Percentiles rank a stretch among this genome's conserved stretches.
phyloP scores from a whole-genome alignment of 1,140 invertebrate genomes.

The Ceratosolen solmsi region DNA sequence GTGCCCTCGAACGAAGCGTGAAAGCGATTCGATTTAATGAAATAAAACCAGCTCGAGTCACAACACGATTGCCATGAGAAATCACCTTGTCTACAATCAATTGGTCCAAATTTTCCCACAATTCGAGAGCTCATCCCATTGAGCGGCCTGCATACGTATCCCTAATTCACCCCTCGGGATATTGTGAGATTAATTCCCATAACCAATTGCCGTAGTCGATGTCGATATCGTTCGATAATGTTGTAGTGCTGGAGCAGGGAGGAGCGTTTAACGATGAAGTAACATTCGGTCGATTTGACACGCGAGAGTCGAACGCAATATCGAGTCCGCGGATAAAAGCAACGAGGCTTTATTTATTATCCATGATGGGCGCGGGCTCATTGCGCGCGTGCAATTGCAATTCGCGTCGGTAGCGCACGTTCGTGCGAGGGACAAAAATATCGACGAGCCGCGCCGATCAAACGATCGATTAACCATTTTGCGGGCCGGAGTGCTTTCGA shows the following conservation, averaged over 20 bases:
- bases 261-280: conserved; percentile 12
- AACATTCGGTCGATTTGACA: conserved; percentile 20
- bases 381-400: neutral
- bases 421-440: neutral
- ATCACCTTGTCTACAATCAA: conserved; percentile 36
- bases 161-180: conserved; percentile 31
- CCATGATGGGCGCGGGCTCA: conserved; percentile 19
- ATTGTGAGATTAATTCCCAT: conserved; percentile 62
- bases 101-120: conserved; percentile 44
- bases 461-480: conserved; percentile 21
- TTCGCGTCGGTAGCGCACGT: neutral
- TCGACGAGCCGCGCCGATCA: neutral
- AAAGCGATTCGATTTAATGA: neutral
- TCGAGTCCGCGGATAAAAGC: neutral
- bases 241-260: neutral
- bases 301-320: neutral
- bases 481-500: neutral
- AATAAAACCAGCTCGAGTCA: conserved; percentile 9
- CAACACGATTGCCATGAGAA: conserved; percentile 36
- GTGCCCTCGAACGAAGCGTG: neutral
- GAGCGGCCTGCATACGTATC: neutral
- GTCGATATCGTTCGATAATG: conserved; percentile 45
- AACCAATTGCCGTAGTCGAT: conserved; percentile 47
- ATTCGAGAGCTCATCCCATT: conserved; percentile 7
- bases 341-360: conserved; percentile 37